phyloP scores from a whole-genome alignment of 2,797 vertebrate species.

The Rousettus madagascariensis region DNA sequence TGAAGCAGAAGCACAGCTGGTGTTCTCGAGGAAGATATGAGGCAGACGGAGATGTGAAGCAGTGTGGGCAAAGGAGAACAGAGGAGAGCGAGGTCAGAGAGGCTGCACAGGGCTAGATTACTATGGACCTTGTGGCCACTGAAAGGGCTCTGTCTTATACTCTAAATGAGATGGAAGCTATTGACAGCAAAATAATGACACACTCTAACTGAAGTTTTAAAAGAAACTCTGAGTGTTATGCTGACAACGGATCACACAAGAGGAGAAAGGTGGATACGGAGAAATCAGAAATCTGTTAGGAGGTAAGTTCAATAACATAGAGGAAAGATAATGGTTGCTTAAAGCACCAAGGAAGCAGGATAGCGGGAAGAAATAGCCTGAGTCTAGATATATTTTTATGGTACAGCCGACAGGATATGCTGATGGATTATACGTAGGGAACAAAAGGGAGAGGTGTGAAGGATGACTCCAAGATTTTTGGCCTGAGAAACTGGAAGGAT shows the following conservation, averaged over 20 bases:
- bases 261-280: not conserved
- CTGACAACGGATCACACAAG: not conserved
- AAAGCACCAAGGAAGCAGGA: not conserved
- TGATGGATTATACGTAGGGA: not conserved
- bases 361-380: not conserved
- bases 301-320: not conserved
- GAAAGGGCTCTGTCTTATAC: not conserved
- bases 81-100: not conserved
- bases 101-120: not conserved
- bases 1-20: not conserved
- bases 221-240: not conserved
- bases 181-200: not conserved
- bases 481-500: constrained; percentile 21
- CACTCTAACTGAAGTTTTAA: not conserved
- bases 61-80: not conserved
- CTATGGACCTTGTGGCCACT: not conserved
- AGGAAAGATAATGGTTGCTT: not conserved
- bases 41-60: not conserved
- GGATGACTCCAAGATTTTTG: not conserved
- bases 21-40: not conserved
- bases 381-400: not conserved
- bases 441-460: not conserved
- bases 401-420: not conserved
- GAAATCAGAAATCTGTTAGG: not conserved
- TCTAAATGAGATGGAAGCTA: not conserved